Percentiles rank a stretch among this genome's conserved stretches.
These are phyloP conservation scores for Epinephelus fuscoguttatus DNA, from an alignment of 2,113 vertebrate genomes.

Conservation along the genomic window DNA sequence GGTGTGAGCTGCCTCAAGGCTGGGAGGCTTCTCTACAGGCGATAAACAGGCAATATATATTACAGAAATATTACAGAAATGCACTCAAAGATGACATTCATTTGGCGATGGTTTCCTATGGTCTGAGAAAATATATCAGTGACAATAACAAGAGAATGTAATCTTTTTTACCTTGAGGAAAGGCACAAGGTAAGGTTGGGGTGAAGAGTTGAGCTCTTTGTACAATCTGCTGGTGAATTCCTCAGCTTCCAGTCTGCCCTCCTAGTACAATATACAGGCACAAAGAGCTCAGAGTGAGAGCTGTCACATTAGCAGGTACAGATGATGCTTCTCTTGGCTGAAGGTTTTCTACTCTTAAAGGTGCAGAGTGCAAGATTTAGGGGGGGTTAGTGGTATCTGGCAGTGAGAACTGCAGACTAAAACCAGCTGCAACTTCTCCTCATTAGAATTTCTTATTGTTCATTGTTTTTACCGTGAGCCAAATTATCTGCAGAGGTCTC, in stretches of 20 bases:
- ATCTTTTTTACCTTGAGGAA: slow-evolving; percentile 92
- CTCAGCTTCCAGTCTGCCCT: slow-evolving; percentile 96
- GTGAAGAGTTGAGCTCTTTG: slow-evolving; percentile 97
- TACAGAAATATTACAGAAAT: neutral
- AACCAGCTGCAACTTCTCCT: too few species aligned
- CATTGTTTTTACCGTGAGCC: too few species aligned
- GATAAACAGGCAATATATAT: slow-evolving; percentile 11
- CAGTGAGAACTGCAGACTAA: too few species aligned
- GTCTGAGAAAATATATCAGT: neutral
- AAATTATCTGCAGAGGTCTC: too few species aligned
- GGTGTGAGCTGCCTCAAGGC: slow-evolving; percentile 97
- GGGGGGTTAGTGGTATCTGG: too few species aligned
- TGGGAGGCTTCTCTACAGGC: slow-evolving; percentile 93
- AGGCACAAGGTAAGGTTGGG: slow-evolving; percentile 99
- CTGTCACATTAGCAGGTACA: neutral
- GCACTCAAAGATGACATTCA: neutral
- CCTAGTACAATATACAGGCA: slow-evolving; percentile 79
- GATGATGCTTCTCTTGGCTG: neutral
- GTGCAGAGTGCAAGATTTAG: too few species aligned
- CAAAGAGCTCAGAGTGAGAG: neutral
- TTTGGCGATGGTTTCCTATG: neutral
- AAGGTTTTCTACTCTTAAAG: neutral
- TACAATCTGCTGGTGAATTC: slow-evolving; percentile 98
- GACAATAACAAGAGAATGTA: neutral
- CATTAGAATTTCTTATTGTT: too few species aligned